Percentiles rank a stretch among this genome's conserved stretches.
Evolutionary conservation across 2,797 vertebrate species (phyloP).

Genomic region (Bovichtus diacanthus): DNA sequence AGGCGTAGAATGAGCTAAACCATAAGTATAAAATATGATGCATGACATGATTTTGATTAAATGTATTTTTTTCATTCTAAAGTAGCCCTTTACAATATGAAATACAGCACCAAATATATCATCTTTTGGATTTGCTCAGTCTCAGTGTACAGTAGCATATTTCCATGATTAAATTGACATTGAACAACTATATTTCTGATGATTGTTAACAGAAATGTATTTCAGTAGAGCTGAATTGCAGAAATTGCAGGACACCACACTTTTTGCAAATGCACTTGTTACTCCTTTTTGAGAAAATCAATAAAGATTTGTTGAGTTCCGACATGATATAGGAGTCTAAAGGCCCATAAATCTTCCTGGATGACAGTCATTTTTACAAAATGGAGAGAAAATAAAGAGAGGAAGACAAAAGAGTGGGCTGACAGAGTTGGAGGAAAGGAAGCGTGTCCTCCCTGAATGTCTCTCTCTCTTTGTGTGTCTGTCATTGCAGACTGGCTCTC

Average conservation of each 20-base stretch:
- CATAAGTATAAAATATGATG: neutral
- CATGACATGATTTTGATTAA: neutral
- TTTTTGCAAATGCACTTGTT: slow-evolving; percentile 18
- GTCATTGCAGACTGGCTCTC: slow-evolving; percentile 32
- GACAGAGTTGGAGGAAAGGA: slow-evolving; percentile 32
- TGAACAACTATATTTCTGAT: neutral
- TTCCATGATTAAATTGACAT: slow-evolving; percentile 1
- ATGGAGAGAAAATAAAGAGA: slow-evolving; percentile 51
- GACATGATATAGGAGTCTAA: slow-evolving; percentile 24
- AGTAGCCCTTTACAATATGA: neutral
- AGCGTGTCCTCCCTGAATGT: slow-evolving; percentile 20
- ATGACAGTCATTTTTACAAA: slow-evolving; percentile 54
- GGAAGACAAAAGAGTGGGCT: slow-evolving; percentile 33
- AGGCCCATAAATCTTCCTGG: slow-evolving; percentile 51
- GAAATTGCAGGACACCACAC: slow-evolving; percentile 8
- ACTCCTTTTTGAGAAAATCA: slow-evolving; percentile 40
- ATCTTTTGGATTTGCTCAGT: neutral
- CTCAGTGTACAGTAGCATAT: neutral
- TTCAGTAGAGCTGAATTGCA: slow-evolving; percentile 21
- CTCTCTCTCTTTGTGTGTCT: slow-evolving; percentile 4
- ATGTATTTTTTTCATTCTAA: neutral
- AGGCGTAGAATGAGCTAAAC: neutral
- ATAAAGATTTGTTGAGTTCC: slow-evolving; percentile 45
- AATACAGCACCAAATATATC: neutral
- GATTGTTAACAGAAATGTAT: slow-evolving; percentile 7